Conservation (phyloP, 2,888 invertebrate genomes). For the Tanypteryx hageni region DNA sequence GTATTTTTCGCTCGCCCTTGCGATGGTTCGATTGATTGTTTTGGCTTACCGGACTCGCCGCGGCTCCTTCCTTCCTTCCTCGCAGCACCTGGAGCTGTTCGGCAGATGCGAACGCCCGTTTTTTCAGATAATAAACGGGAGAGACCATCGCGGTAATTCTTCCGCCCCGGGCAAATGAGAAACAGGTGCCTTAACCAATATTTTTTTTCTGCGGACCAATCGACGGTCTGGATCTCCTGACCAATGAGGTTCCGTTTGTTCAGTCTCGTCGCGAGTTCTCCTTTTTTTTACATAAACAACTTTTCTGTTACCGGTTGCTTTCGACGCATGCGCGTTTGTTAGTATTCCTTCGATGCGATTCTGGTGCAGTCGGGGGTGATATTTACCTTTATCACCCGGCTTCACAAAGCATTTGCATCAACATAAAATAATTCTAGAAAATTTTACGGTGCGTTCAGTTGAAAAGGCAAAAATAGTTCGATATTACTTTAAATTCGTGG, state of each 20-base stretch:
- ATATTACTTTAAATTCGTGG: no score
- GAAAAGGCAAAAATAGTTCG: no score
- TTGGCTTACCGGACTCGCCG: not conserved
- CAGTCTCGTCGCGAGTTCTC: not conserved
- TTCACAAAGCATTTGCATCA: not conserved
- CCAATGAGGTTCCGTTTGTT: not conserved
- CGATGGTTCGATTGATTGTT: not conserved
- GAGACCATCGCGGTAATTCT: not conserved
- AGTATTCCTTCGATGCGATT: no score
- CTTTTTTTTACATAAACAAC: not conserved
- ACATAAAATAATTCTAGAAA: no score
- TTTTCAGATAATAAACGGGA: not conserved
- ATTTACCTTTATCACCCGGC: not conserved
- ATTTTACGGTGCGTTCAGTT: no score
- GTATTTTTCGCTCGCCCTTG: not conserved
- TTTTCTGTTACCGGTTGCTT: not conserved
- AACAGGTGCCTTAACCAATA: not conserved
- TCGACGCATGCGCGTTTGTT: no score
- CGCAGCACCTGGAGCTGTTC: conserved; percentile 9
- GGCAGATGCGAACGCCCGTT: not conserved
- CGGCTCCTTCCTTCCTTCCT: no score
- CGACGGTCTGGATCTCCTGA: not conserved
- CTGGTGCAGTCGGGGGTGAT: not conserved
- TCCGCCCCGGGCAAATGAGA: not conserved
- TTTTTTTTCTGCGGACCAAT: not conserved